Base-by-base conservation (phyloP, 2,888 invertebrate species). In the Lydus trimaculatus region DNA sequence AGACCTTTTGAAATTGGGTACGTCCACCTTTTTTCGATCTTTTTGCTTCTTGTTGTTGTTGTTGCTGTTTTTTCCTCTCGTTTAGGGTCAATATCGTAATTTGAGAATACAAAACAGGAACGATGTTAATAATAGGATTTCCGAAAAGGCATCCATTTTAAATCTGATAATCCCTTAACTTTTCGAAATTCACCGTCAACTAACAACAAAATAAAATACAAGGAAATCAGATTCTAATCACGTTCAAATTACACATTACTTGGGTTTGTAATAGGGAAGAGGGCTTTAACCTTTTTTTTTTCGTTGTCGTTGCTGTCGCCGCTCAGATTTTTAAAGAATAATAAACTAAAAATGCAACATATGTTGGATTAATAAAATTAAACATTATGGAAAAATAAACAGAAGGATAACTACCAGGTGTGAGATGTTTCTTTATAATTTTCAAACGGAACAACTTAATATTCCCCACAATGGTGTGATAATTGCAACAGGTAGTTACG, bases 321-420 rank as follows among this genome's bases (percentile, higher is more conserved):
- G 5, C 8, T 17, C n/a, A 48, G 2, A 20, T 48, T 20, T 56
- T 56, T 25, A 48, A 56, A 56, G 13, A 56, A 23, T 3, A 20
- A 48, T 48, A 48, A 48, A 48, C 20, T 1, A 20, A 1, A 20
- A 48, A 20, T 20, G 25, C 25, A 25, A 56, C 56, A 56, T 7
- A 56, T 56, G 56, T 56, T 56, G 25, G 8, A 56, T 56, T 23
- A 23, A 56, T 56, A 56, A 56, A 25, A 56, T 20, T 56, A 56
- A 56, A 25, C 9, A 56, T 56, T 9, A 20, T 9, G 5, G 6
- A n/a, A 48, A 48, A 17, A 56, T 56, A 56, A 56, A 56, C 56
- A 56, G 1, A 56, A 56, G 0, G 56, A 56, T 56, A 56, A 2
- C 23, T 23, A 25, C 15, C 25, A 25, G 56, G 25, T 56, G 23